Evolutionary conservation across 2,888 invertebrate genomes (phyloP), one percentile per base, ranked within the genome.

Genomic region (Mesorhabditis spiculigera): DNA sequence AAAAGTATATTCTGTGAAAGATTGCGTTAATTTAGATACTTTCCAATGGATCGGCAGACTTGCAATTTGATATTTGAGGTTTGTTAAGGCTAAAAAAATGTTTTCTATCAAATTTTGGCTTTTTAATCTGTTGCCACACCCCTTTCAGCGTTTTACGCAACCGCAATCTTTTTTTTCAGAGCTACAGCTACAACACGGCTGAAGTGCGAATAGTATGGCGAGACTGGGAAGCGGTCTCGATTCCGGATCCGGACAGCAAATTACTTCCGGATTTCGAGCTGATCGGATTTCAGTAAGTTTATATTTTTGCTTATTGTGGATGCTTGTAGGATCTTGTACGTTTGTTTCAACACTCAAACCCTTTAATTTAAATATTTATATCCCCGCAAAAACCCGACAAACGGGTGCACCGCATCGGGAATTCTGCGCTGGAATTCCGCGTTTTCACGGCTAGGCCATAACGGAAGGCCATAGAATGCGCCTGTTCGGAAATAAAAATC

Each of bases 181-280:
- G 81, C 73, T 86, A 86, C 73, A 84, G 84, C 16, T 86, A 83
- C 74, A 86, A 86, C 73, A 86, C 81, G 5, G 86, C 86, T 5
- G 86, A 86, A 73, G 86, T 86, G 45, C 75, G 82, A 16, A 85
- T 86, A n/a, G 74, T 82, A 28, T 86, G 86, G 86, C 73, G 83
- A 28, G 80, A 80, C 58, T 82, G 84, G 83, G 85, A 84, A 41
- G 78, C 86, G 0, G 83, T 86, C 3, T 81, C 84, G 5, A 85
- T 85, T 28, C 84, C 84, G 8, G 85, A 85, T 66, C 82, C 83
- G 0, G 81, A 79, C 64, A 77, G 81, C 28, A 84, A 82, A 67
- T 81, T 81, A 62, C 77, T 85, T 13, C 85, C 85, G 45, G 85
- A 85, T 71, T 85, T 85, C 69, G 84, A 85, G 66, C 73, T 85